Conservation (phyloP, 2,888 invertebrate species). For the Syrphus vitripennis region DNA sequence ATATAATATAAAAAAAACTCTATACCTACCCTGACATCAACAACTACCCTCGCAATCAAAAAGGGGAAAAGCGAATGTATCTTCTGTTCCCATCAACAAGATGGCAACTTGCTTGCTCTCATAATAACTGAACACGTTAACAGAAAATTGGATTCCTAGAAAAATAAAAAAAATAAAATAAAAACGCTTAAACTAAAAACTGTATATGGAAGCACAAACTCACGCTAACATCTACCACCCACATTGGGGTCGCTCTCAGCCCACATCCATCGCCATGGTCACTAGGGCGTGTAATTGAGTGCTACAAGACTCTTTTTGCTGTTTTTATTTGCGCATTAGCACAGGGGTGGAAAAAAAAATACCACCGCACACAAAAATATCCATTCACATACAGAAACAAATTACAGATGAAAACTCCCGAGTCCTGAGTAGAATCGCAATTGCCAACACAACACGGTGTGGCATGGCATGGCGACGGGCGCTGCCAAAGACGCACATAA, state of each 20-base stretch:
- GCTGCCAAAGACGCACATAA: slow-evolving; percentile 65
- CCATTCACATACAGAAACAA: slow-evolving; percentile 61
- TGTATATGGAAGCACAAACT: slow-evolving; percentile 55
- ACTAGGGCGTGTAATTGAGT: slow-evolving; percentile 82
- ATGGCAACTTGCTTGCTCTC: slow-evolving; percentile 81
- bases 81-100: slow-evolving; percentile 81
- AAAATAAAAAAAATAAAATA: slow-evolving; percentile 37
- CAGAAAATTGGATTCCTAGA: slow-evolving; percentile 59
- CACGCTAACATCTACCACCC: slow-evolving; percentile 40
- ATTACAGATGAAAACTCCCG: slow-evolving; percentile 62
- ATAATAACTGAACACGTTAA: slow-evolving; percentile 76
- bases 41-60: slow-evolving; percentile 31
- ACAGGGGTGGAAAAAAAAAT: slow-evolving; percentile 77
- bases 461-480: background rate
- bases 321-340: slow-evolving; percentile 82
- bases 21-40: background rate
- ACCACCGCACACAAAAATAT: slow-evolving; percentile 55
- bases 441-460: background rate
- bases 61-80: slow-evolving; percentile 71
- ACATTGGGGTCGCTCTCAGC: slow-evolving; percentile 9
- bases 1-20: too few species aligned
- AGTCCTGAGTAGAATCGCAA: slow-evolving; percentile 38
- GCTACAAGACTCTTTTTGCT: slow-evolving; percentile 81
- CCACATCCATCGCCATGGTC: slow-evolving; percentile 75
- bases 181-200: slow-evolving; percentile 66